These are phyloP conservation scores for Scaptodrosophila lebanonensis DNA, from an alignment of 1,140 invertebrate species.

Conservation along the genomic window DNA sequence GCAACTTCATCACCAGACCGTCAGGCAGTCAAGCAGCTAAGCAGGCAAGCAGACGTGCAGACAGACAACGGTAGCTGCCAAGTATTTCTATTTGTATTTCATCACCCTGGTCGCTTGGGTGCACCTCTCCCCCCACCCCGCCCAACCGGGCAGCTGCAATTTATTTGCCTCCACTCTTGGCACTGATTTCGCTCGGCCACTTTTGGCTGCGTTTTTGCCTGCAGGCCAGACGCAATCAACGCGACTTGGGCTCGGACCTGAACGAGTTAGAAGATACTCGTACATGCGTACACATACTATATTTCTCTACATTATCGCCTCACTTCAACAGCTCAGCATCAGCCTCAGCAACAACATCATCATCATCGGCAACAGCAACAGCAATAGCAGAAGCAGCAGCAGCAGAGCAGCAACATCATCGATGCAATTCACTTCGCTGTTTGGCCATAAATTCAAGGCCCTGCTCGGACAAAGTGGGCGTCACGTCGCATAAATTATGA, in stretches of 20 bases:
- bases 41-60: no score
- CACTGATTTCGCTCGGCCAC: slow-evolving; percentile 1
- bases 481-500: slow-evolving; percentile 63
- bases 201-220: slow-evolving; percentile 26
- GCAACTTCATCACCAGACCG: slow-evolving; percentile 34
- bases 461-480: slow-evolving; percentile 13
- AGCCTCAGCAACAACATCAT: no score
- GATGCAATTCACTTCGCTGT: slow-evolving; percentile 27
- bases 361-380: no score
- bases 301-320: slow-evolving; percentile 70
- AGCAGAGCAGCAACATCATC: slow-evolving; percentile 35
- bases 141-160: slow-evolving; percentile 57
- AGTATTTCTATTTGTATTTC: slow-evolving; percentile 75
- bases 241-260: background rate
- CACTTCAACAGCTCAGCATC: slow-evolving; percentile 27
- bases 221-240: slow-evolving; percentile 59
- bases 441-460: slow-evolving; percentile 62
- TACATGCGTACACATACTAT: slow-evolving; percentile 36
- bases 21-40: slow-evolving; percentile 39
- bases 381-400: no score
- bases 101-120: slow-evolving; percentile 46
- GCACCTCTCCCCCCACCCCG: no score
- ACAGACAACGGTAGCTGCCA: slow-evolving; percentile 66
- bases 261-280: background rate
- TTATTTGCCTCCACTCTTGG: slow-evolving; percentile 49